Conservation (phyloP, 2,888 invertebrate species). For the Drosophila prostipennis region DNA sequence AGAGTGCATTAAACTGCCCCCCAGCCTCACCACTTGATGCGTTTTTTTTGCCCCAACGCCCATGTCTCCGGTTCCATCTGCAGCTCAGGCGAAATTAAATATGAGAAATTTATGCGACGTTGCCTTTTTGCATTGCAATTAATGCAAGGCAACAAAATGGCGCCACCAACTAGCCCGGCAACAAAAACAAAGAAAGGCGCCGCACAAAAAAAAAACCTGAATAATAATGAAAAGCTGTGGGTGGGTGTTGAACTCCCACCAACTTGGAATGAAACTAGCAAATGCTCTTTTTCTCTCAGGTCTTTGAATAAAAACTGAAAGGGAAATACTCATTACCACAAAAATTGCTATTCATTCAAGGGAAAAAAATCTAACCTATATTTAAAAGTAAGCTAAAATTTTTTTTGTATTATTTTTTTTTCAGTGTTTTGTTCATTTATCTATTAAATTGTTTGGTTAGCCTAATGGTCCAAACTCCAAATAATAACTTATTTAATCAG, state of each 20-base stretch:
- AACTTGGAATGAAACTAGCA: slow-evolving; percentile 1
- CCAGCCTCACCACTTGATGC: background rate
- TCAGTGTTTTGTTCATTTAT: too few species aligned
- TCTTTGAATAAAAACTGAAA: background rate
- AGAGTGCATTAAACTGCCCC: slow-evolving; percentile 44
- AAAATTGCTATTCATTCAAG: background rate
- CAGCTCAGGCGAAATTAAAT: slow-evolving; percentile 66
- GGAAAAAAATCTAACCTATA: too few species aligned
- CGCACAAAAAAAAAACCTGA: slow-evolving; percentile 4
- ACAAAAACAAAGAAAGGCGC: slow-evolving; percentile 12
- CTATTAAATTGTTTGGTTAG: background rate
- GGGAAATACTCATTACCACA: background rate
- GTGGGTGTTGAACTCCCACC: slow-evolving; percentile 3
- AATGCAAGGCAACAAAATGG: slow-evolving; percentile 63
- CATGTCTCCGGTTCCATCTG: slow-evolving; percentile 22
- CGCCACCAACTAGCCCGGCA: slow-evolving; percentile 33
- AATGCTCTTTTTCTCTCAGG: slow-evolving; percentile 18
- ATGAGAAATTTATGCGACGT: slow-evolving; percentile 75
- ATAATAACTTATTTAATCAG: background rate
- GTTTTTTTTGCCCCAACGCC: slow-evolving; percentile 3
- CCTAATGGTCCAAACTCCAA: slow-evolving; percentile 15
- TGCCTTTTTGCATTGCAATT: slow-evolving; percentile 66
- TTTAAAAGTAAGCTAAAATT: too few species aligned
- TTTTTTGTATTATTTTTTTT: background rate
- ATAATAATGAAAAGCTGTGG: slow-evolving; percentile 31